Conservation (phyloP, 2,113 vertebrate genomes). For the Carlito syrichta region DNA sequence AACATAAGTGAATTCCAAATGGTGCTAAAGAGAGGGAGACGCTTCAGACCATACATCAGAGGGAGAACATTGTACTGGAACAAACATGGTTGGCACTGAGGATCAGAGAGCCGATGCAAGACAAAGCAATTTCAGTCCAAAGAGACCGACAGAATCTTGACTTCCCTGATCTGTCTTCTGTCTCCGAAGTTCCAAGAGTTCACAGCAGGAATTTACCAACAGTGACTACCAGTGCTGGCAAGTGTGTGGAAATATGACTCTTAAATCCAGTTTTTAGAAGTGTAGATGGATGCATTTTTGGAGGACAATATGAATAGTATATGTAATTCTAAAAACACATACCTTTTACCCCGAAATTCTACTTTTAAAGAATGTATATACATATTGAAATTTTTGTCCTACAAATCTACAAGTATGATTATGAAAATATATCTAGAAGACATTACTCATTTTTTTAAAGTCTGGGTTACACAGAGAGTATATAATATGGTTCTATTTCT, state of each 20-base stretch:
- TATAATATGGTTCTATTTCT: not conserved
- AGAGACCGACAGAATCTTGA: not conserved
- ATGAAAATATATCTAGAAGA: not conserved
- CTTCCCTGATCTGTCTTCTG: not conserved
- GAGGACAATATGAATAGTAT: not conserved
- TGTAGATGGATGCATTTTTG: not conserved
- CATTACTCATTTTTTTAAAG: not conserved
- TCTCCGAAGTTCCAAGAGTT: not conserved
- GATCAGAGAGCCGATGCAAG: not conserved
- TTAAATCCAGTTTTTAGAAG: not conserved
- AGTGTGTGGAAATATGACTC: not conserved
- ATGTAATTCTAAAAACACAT: not conserved
- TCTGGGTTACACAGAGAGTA: not conserved
- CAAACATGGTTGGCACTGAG: no score
- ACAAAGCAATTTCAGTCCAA: constrained; percentile 24
- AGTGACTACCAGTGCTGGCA: not conserved
- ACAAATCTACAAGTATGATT: not conserved
- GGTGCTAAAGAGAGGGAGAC: not conserved
- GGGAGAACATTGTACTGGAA: not conserved
- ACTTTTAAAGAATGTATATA: not conserved
- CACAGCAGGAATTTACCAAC: not conserved
- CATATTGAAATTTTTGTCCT: not conserved
- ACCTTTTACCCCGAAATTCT: not conserved
- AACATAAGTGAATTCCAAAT: not conserved
- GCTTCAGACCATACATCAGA: not conserved